Evolutionary conservation across 2,797 vertebrate genomes (phyloP).

Genomic region (Anolis apletophallus): DNA sequence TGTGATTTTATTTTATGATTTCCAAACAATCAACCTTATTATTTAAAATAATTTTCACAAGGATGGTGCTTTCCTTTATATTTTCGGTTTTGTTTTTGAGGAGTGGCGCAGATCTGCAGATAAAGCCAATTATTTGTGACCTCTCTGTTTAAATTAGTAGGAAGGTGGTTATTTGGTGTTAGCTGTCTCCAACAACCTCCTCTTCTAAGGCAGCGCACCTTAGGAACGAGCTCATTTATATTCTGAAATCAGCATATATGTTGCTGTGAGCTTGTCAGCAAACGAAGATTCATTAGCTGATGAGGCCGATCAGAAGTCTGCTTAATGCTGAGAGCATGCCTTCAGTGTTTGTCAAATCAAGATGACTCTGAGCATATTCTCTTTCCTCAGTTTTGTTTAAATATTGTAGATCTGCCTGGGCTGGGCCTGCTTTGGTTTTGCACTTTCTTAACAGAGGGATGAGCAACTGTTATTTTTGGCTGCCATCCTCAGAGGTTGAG

Average conservation of each 20-base stretch:
- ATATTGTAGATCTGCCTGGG: background rate
- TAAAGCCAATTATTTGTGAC: background rate
- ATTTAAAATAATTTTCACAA: background rate
- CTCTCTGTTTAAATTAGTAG: background rate
- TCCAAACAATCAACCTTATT: background rate
- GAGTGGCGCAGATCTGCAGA: background rate
- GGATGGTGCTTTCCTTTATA: too few relatives aligned
- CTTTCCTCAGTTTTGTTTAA: background rate
- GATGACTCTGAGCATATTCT: background rate
- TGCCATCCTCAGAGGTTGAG: too few relatives aligned
- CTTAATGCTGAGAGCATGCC: background rate
- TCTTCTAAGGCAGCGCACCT: background rate
- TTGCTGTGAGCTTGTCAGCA: background rate
- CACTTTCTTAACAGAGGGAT: background rate
- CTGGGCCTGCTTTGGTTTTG: background rate
- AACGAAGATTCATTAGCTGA: background rate
- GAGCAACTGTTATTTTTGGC: too few relatives aligned
- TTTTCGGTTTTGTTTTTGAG: background rate
- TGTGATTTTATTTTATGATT: too few relatives aligned
- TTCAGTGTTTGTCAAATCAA: constrained; percentile 1
- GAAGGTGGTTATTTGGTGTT: background rate
- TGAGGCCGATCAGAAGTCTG: background rate
- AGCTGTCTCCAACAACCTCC: background rate
- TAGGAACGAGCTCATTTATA: background rate
- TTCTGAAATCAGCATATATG: background rate